A percentile compares a stretch with the other conserved stretches of the same genome.
phyloP scores from a whole-genome alignment of 2,888 invertebrate species.

The Megamerina dolium region DNA sequence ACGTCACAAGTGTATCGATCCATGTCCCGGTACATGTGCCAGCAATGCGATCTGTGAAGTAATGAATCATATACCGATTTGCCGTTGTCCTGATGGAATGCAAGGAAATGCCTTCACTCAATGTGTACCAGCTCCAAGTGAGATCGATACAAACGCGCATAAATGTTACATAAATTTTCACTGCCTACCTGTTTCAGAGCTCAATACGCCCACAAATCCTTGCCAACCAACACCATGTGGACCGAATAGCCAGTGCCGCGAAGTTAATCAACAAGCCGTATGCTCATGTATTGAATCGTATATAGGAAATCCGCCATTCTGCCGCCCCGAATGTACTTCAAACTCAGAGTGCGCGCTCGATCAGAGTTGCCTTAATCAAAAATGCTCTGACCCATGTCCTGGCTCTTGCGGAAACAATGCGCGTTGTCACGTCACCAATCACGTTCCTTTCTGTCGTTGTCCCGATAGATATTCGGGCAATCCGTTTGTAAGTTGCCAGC shows the following conservation, averaged over 20 bases:
- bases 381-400: conserved; percentile 67
- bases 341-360: conserved; percentile 68
- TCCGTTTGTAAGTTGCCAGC: conserved; percentile 59
- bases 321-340: conserved; percentile 66
- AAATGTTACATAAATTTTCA: neutral
- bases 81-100: conserved; percentile 56
- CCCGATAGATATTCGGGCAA: conserved; percentile 59
- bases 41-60: conserved; percentile 64
- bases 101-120: conserved; percentile 65
- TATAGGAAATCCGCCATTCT: conserved; percentile 61
- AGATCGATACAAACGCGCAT: conserved; percentile 16
- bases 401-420: conserved; percentile 68
- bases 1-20: conserved; percentile 65
- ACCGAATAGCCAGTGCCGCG: conserved; percentile 72
- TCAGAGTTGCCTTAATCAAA: conserved; percentile 65
- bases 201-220: conserved; percentile 32
- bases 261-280: conserved; percentile 63
- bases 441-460: conserved; percentile 69
- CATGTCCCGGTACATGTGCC: conserved; percentile 69
- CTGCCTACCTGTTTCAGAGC: conserved; percentile 31
- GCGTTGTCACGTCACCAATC: conserved; percentile 69
- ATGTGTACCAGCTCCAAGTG: conserved; percentile 56
- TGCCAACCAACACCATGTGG: conserved; percentile 75
- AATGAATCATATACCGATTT: conserved; percentile 68
- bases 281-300: conserved; percentile 63